Percentiles rank a stretch among this genome's conserved stretches.
These are phyloP conservation scores for Erythrolamprus reginae DNA, from an alignment of 2,113 vertebrate genomes.

Conservation along the genomic window DNA sequence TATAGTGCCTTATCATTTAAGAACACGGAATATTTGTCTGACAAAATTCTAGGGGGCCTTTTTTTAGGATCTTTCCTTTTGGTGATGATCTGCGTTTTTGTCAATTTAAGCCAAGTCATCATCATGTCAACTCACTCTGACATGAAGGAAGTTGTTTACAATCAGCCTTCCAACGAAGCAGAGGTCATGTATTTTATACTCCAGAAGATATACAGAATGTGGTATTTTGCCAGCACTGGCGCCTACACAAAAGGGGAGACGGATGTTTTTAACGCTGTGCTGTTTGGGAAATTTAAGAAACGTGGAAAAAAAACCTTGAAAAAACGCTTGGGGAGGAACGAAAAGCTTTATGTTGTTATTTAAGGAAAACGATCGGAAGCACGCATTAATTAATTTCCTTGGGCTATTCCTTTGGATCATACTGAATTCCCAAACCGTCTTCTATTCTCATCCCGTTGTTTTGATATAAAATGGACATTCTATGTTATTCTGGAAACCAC, in stretches of 20 bases:
- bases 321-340: conserved; percentile 35
- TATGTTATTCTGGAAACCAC: too few species aligned
- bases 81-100: conserved; percentile 56
- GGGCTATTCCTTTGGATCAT: background rate
- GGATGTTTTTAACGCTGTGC: background rate
- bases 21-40: conserved; percentile 33
- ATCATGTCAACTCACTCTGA: conserved; percentile 53
- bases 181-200: conserved; percentile 44
- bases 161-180: conserved; percentile 52
- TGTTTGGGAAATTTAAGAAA: conserved; percentile 43
- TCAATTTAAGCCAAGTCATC: conserved; percentile 58
- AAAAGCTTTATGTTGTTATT: conserved; percentile 51
- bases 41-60: conserved; percentile 43
- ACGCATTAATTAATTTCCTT: background rate
- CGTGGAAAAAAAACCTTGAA: conserved; percentile 30
- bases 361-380: conserved; percentile 13
- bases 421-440: background rate
- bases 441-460: background rate
- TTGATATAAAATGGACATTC: background rate
- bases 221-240: background rate
- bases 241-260: background rate
- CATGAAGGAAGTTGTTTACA: conserved; percentile 38
- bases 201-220: background rate
- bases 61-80: conserved; percentile 58
- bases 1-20: conserved; percentile 56